Base-by-base conservation (phyloP, 2,113 vertebrate species). In the Panthera leo region DNA sequence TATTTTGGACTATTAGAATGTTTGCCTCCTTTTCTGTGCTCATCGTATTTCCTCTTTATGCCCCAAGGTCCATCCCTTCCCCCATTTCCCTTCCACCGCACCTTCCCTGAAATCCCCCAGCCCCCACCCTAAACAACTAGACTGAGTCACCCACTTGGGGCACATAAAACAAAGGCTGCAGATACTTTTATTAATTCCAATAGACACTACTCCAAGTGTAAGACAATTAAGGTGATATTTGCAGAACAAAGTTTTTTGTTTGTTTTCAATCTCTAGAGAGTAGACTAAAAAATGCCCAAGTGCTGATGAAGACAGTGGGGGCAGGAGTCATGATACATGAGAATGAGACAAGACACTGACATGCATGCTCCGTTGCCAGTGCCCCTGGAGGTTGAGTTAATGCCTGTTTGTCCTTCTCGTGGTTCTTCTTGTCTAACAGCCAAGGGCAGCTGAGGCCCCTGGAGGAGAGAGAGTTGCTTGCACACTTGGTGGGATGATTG, bases 151-250 rank as follows among this genome's bases (percentile, higher is more conserved):
- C 80, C 2, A n/a, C 36, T 12, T 92, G 71, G n/a, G 80, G 73
- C 34, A 19, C n/a, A 45, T 36, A 78, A 87, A 87, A 79, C 4
- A 13, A 94, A 85, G 39, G 29, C 36, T 75, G 67, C 11, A 51
- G 93, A 42, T 11, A 16, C 16, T 84, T 27, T 83, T 82, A 31
- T 73, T 79, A 29, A 89, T 94, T 88, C 91, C 36, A 65, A 13
- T 23, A 55, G 19, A 16, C 34, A 29, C 36, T 89, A 34, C 51
- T 92, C 71, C 18, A 85, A 82, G 14, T 53, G 21, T 75, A 61
- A 91, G 29, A 51, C 71, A 55, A 89, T 42, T 51, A 27, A n/a
- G 48, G 2, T 29, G 25, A 18, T 55, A 42, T 61, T 78, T 79
- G 58, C 36, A 58, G 10, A 65, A n/a, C 1, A 65, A 45, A 29